Evolutionary conservation across 2,113 vertebrate species (phyloP), one percentile per base, ranked within the genome.

Genomic region (Microcebus jonahi): DNA sequence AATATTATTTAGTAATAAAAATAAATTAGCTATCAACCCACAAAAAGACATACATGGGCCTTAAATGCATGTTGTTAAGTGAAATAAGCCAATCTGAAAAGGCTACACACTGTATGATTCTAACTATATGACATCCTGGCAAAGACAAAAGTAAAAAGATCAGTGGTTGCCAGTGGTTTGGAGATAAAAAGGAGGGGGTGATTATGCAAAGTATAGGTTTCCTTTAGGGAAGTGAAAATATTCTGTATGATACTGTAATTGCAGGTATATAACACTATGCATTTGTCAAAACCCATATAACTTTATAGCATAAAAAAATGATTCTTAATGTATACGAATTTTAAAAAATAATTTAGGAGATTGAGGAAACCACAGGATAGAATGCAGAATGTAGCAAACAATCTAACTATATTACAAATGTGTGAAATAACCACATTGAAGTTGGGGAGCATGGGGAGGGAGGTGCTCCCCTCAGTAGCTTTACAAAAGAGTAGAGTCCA

Each of bases 221-320:
- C 17, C 76, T 91, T 21, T 39, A 76, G 23, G 67, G 75, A 8
- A 57, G 34, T 34, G 45, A 83, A 71, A 76, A 34, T 61, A 25
- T 42, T 86, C 76, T 45, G 4, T 53, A 31, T 23, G 27, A 88
- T 9, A 48, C 42, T 36, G 1, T 75, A 81, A 71, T 76, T 55
- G 63, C 12, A n/a, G 23, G 48, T 57, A 31, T 7, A 45, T 36
- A 42, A 63, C 27, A 42, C 34, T 57, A n/a, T n/a, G 27, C 20
- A 63, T 70, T 91, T 86, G 48, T 76, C 36, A 94, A 97, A 95
- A 95, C 7, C 21, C 17, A 76, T 17, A 93, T 29, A 77, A 82
- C 48, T 65, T 73, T 63, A 76, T 6, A 34, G 13, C 36, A 79
- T 45, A 67, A 84, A 53, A 7, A 7, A 88, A 4, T 55, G 50